These are phyloP conservation scores for Ganaspis sp. DNA, from an alignment of 1,140 invertebrate genomes.

Conservation along the genomic window DNA sequence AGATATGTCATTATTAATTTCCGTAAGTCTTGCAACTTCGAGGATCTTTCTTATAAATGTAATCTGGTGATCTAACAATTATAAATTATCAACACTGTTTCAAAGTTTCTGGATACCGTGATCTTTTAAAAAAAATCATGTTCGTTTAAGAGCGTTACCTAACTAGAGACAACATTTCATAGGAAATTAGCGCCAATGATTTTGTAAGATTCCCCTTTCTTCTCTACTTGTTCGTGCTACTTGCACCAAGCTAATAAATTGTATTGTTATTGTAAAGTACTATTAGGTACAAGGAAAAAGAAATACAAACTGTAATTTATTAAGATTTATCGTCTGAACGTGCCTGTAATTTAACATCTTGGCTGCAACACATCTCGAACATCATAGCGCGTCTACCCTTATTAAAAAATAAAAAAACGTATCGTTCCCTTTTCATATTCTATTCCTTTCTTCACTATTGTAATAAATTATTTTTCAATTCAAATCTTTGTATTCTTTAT, in stretches of 20 bases:
- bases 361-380: background rate
- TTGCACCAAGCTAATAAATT: conserved; percentile 60
- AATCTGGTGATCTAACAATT: background rate
- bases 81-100: background rate
- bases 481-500: background rate
- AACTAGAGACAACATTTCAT: conserved; percentile 57
- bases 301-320: conserved; percentile 67
- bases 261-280: conserved; percentile 55
- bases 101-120: conserved; percentile 13
- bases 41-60: background rate
- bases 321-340: conserved; percentile 37
- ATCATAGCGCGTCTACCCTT: background rate
- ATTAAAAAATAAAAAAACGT: background rate
- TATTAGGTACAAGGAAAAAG: conserved; percentile 51
- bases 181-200: conserved; percentile 51
- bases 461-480: background rate
- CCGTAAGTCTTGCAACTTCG: background rate
- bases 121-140: background rate
- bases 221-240: conserved; percentile 53
- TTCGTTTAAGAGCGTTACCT: conserved; percentile 29
- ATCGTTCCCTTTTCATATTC: background rate
- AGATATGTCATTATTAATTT: conserved; percentile 26
- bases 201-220: conserved; percentile 55
- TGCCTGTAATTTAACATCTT: background rate
- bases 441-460: background rate